Evolutionary conservation across 2,888 invertebrate genomes (phyloP), one percentile per base, ranked within the genome.

Genomic region (Halictus ligatus): DNA sequence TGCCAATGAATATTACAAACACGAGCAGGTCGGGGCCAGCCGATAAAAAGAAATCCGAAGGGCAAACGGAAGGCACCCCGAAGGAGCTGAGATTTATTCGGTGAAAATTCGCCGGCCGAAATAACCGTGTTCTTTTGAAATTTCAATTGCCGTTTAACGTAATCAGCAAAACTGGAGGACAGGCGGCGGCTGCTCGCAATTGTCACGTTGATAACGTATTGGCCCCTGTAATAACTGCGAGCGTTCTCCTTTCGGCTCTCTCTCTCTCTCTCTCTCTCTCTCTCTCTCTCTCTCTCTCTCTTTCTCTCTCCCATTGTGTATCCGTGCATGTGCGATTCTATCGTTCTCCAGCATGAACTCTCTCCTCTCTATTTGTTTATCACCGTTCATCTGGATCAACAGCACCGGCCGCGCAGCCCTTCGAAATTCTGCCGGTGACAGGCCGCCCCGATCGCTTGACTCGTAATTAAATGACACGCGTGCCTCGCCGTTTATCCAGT

Each of bases 131-230:
- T n/a, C 87, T 69, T 78, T 82, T 46, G 46, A 78, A 60, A 82
- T 72, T 75, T 58, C 74, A 75, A 67, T 77, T 78, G 79, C 43
- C 80, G 69, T 67, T 75, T 60, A 71, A 80, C 83, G 85, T 80
- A 74, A 88, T 85, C 81, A 67, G 67, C 71, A 75, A 80, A 75
- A 54, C 54, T 73, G 67, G 74, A 21, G 12, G 8, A 35, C 71
- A 85, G 82, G 83, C 40, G 71, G 29, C 29, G 8, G 21, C 58
- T 67, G 85, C 77, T 82, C 81, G 84, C 84, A 88, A 83, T 86
- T 83, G 89, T 85, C 86, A 43, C 81, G 86, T 86, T 88, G 86
- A 89, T 89, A 88, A 81, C 82, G 82, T 86, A 89, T 86, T 88
- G 54, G 25, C 4, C 60, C 48, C 71, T 50, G 25, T 81, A 86